phyloP scores from a whole-genome alignment of 2,888 invertebrate genomes.

The Thalpophila matura region DNA sequence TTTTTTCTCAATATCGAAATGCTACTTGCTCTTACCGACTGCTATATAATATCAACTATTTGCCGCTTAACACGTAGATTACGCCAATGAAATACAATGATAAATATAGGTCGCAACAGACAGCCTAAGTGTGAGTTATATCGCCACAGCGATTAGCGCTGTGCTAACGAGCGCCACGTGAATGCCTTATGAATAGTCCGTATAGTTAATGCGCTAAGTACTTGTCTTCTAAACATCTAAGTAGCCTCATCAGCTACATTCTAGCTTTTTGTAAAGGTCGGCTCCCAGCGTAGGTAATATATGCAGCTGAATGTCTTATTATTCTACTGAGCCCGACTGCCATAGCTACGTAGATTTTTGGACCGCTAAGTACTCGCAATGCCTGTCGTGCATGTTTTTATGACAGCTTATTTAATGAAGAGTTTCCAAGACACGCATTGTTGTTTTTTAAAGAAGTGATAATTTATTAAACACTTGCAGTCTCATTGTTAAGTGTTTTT shows the following conservation, averaged over 20 bases:
- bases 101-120: constrained; percentile 21
- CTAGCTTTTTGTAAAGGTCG: constrained; percentile 18
- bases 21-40: too few species aligned
- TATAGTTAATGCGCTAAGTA: constrained; percentile 35
- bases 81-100: constrained; percentile 24
- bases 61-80: too few species aligned
- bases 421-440: background rate
- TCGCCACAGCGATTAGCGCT: constrained; percentile 46
- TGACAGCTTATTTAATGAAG: background rate
- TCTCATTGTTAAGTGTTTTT: too few species aligned
- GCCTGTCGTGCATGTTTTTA: constrained; percentile 13
- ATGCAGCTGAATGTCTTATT: background rate
- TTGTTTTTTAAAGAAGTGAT: background rate
- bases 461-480: background rate
- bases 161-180: constrained; percentile 45
- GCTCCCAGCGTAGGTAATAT: constrained; percentile 6
- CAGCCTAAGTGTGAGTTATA: constrained; percentile 41
- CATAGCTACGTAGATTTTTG: background rate
- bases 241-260: constrained; percentile 36
- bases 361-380: background rate
- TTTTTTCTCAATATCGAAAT: too few species aligned
- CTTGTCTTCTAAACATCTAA: constrained; percentile 43
- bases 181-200: constrained; percentile 43
- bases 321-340: background rate
- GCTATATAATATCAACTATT: too few species aligned